Conservation (phyloP, 2,113 vertebrate genomes). For the Alouatta palliata region DNA sequence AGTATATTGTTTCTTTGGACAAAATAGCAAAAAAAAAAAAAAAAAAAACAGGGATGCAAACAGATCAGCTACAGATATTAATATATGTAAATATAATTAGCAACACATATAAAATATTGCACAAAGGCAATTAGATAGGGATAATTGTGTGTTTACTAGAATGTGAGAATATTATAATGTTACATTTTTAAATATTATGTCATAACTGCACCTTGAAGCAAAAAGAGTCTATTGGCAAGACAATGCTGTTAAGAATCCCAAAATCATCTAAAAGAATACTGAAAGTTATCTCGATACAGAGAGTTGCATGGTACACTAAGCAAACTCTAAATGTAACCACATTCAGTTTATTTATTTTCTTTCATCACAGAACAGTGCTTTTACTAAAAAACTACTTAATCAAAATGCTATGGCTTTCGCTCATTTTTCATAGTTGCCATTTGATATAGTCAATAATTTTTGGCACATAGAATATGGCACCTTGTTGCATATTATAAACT, state of each 20-base stretch:
- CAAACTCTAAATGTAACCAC: neutral
- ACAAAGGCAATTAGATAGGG: neutral
- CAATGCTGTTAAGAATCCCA: neutral
- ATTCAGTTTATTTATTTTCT: neutral
- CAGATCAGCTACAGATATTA: neutral
- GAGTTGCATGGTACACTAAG: neutral
- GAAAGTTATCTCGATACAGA: neutral
- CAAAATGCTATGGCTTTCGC: neutral
- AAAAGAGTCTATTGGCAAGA: neutral
- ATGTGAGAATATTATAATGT: neutral
- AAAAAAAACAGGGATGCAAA: neutral
- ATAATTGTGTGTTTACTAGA: neutral
- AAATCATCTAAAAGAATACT: neutral
- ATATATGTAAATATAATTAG: neutral
- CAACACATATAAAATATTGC: neutral
- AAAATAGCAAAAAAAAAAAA: neutral
- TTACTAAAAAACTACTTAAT: neutral
- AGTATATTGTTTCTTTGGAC: neutral
- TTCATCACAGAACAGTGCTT: neutral
- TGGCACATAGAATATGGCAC: neutral
- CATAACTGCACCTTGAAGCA: neutral
- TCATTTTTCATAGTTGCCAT: conserved; percentile 15
- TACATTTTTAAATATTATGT: neutral
- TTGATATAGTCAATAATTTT: conserved; percentile 35
- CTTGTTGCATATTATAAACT: neutral